A percentile compares a stretch with the other conserved stretches of the same genome.
Conservation (phyloP, 2,113 vertebrate genomes). For the Pithys albifrons region DNA sequence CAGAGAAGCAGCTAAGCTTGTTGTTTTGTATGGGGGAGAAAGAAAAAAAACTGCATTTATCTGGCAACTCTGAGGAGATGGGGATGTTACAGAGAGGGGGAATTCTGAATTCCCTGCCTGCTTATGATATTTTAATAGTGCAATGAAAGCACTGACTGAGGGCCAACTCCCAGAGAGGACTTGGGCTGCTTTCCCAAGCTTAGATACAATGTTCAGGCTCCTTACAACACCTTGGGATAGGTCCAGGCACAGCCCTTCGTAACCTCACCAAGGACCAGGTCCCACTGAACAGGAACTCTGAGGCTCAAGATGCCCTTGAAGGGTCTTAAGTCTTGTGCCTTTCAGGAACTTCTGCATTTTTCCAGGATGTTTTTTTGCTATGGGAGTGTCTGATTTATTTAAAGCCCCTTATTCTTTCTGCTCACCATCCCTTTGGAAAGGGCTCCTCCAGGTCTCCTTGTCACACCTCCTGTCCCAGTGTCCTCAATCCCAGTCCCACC, state of each 20-base stretch:
- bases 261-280: neutral
- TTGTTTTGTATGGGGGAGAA: neutral
- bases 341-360: neutral
- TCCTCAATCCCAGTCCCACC: neutral
- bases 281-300: neutral
- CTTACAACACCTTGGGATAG: fast-evolving
- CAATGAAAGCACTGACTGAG: neutral
- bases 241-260: neutral
- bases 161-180: neutral
- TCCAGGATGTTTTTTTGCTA: neutral
- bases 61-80: neutral
- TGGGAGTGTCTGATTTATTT: neutral
- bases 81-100: neutral
- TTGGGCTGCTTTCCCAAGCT: neutral
- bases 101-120: neutral
- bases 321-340: neutral
- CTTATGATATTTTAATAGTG: neutral
- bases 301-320: neutral
- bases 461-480: neutral
- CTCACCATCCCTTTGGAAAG: neutral
- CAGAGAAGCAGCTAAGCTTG: conserved; percentile 27
- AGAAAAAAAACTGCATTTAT: neutral
- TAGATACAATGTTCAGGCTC: fast-evolving
- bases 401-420: neutral
- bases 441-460: neutral